phyloP scores from a whole-genome alignment of 2,888 invertebrate genomes.

The Panorpa germanica region DNA sequence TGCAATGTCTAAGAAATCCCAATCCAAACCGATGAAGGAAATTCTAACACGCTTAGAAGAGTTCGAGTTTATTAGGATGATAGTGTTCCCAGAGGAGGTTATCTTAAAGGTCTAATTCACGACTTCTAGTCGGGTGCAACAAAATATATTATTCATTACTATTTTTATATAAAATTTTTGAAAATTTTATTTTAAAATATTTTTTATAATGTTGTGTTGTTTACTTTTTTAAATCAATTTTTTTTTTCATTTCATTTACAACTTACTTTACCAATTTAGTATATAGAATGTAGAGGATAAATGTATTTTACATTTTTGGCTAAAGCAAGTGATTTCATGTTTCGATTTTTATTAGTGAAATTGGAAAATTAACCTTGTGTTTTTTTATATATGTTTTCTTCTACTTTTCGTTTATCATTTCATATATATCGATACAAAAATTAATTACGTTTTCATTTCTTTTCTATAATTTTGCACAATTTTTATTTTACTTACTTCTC shows the following conservation, averaged over 20 bases:
- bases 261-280: not conserved
- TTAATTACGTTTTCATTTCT: too few relatives aligned
- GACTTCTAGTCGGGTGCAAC: conserved; percentile 28
- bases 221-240: not conserved
- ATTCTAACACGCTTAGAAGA: conserved; percentile 90
- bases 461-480: too few relatives aligned
- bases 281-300: too few relatives aligned
- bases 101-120: conserved; percentile 63
- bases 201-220: conserved; percentile 1
- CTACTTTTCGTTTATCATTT: too few relatives aligned
- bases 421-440: too few relatives aligned
- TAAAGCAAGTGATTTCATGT: too few relatives aligned
- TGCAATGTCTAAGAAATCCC: conserved; percentile 99
- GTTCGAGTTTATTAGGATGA: conserved; percentile 88
- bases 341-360: too few relatives aligned
- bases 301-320: too few relatives aligned
- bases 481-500: too few relatives aligned
- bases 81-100: conserved; percentile 89
- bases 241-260: not conserved
- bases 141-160: conserved; percentile 19
- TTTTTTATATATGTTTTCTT: too few relatives aligned
- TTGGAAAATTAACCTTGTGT: too few relatives aligned
- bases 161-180: too few relatives aligned
- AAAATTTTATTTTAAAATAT: conserved; percentile 4
- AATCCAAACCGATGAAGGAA: conserved; percentile 98